A percentile compares a stretch with the other conserved stretches of the same genome.
Evolutionary conservation across 1,140 invertebrate genomes (phyloP).

Genomic region (Drosophila ironensis): DNA sequence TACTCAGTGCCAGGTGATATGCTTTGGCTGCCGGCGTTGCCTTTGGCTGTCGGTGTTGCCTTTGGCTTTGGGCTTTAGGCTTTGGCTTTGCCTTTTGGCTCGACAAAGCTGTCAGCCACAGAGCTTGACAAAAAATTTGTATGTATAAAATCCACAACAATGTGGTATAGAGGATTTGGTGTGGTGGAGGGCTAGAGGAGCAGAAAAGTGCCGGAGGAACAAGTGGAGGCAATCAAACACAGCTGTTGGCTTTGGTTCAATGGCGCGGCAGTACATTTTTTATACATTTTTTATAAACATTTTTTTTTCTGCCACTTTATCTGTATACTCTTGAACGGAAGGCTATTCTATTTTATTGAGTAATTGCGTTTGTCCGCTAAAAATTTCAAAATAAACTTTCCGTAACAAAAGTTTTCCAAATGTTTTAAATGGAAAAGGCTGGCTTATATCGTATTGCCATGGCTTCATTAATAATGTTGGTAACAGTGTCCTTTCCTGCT

Average conservation of each 20-base stretch:
- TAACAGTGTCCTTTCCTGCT: too few species aligned
- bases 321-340: constrained; percentile 10
- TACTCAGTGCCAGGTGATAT: too few species aligned
- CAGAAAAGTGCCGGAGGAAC: constrained; percentile 7
- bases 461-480: too few species aligned
- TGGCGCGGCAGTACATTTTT: constrained; percentile 11
- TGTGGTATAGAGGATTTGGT: constrained; percentile 3
- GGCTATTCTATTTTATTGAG: background rate
- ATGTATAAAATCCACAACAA: constrained; percentile 18
- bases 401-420: too few species aligned
- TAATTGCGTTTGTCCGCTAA: too few species aligned
- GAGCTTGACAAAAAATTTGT: constrained; percentile 20
- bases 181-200: background rate
- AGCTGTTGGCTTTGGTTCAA: constrained; percentile 26
- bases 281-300: background rate
- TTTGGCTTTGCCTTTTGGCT: background rate
- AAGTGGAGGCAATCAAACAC: constrained; percentile 37
- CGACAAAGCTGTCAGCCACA: constrained; percentile 28
- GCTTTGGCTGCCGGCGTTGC: background rate
- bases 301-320: constrained; percentile 7
- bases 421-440: too few species aligned
- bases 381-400: too few species aligned
- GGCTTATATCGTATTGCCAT: too few species aligned
- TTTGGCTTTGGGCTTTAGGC: background rate
- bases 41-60: background rate